Percentiles rank a stretch among this genome's conserved stretches.
Evolutionary conservation across 2,113 vertebrate genomes (phyloP).

Genomic region (Hippocampus abdominalis): DNA sequence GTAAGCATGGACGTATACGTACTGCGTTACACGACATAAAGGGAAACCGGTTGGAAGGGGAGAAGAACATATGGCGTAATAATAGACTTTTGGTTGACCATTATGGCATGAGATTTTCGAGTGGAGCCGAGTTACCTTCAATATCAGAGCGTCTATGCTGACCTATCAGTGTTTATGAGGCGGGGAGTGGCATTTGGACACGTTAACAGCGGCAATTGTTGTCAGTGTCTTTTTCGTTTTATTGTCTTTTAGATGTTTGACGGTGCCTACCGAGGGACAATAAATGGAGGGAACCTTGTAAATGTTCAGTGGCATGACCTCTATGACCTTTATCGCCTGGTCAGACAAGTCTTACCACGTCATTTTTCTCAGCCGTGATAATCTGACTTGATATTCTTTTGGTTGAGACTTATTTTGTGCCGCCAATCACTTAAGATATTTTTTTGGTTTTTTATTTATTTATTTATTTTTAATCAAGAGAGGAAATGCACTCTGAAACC

Average conservation of each 20-base stretch:
- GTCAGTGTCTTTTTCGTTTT: constrained; percentile 36
- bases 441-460: too few species aligned
- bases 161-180: constrained; percentile 34
- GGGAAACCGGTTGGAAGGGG: background rate
- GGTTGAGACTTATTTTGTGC: background rate
- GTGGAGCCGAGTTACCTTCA: background rate
- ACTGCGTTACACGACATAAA: background rate
- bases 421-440: background rate
- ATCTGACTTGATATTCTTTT: background rate
- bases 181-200: constrained; percentile 39
- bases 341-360: background rate
- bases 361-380: background rate
- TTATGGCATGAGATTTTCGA: background rate
- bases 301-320: constrained; percentile 38
- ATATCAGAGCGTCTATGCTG: constrained; percentile 22
- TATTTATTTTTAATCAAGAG: background rate
- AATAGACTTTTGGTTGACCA: background rate
- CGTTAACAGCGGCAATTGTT: constrained; percentile 28
- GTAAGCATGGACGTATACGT: background rate
- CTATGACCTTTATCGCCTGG: constrained; percentile 8
- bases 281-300: constrained; percentile 35
- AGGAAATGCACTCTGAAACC: background rate
- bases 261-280: constrained; percentile 29
- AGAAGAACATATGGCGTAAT: background rate
- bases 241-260: constrained; percentile 45